Base-by-base conservation (phyloP, 1,140 invertebrate species). In the Rhizoglyphus robini region DNA sequence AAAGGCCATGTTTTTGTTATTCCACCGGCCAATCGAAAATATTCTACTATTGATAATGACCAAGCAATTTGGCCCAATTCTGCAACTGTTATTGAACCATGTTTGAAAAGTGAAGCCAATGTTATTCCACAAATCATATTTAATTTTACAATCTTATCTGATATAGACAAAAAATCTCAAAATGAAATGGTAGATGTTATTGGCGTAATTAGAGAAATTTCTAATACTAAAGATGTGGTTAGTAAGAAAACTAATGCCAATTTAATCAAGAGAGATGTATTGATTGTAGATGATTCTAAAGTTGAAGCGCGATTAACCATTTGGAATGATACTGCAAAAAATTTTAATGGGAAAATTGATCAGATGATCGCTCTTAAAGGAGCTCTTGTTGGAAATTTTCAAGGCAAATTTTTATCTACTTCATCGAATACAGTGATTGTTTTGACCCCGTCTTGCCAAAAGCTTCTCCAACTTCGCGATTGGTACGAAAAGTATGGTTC, bases 21-120 rank as follows among this genome's bases (percentile, higher is more conserved):
- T 0, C n/a, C n/a, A n/a, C n/a, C n/a, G n/a, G 60, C 66, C 13
- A 69, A 69, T 27, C 54, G 67, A 51, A 46, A 54, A 23, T 69
- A 8, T 20, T 29, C 38, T 36, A 23, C 23, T 29, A 74, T 95
- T 18, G 88, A 91, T 54, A 92, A 96, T 76, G 91, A 97, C 74
- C 98, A 96, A 73, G 96, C 99, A 74, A 88, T 99, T 83, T 87
- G 87, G 0, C 84, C 98, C 70, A 84, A 79, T 20, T 76, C 78
- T 25, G 88, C 96, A 34, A 87, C 88, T 0, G 79, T 86, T 69
- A 81, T 95, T 5, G 78, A 84, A 38, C 68, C 69, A 51, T 59
- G 25, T 61, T 58, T 73, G 68, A 3, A n/a, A 46, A 20, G 23
- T n/a, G 1, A 3, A n/a, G 41, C 15, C 23, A 54, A 64, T 20